Evolutionary conservation across 2,113 vertebrate species (phyloP), one percentile per base, ranked within the genome.

Genomic region (Phylloscopus trochiloides): DNA sequence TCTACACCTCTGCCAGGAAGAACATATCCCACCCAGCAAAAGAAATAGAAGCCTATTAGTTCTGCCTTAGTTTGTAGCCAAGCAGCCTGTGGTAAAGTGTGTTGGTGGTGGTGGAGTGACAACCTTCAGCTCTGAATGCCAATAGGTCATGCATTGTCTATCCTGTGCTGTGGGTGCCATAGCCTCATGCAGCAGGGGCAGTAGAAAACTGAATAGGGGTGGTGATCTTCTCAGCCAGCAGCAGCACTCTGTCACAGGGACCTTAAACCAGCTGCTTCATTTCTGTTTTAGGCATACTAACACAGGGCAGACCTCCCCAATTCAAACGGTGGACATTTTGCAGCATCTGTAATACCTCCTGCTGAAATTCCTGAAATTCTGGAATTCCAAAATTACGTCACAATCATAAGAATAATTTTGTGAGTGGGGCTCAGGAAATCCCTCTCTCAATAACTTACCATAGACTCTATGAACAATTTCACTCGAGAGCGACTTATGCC

Each of bases 281-380:
- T 62, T 82, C 61, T 65, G 8, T 2, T 76, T 45, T 48, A 61
- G 47, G 51, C 28, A 40, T 40, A 40, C n/a, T 54, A 67, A 43
- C 16, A 51, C 42, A 67, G 29, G 0, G 6, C 14, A 77, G 38
- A 42, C 25, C 25, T 68, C 67, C 54, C 1, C 0, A 50, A 68
- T 40, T 45, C n/a, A 77, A 90, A 67, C 24, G 0, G 54, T 45
- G 17, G 10, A 10, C 7, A 14, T 14, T 87, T 78, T 67, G 31
- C 31, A 82, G 40, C 32, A 25, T 40, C 34, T 86, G 34, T 51
- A 71, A 50, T 14, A 82, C 3, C 28, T 21, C n/a, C 25, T 66
- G 18, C 28, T 61, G n/a, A 43, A 47, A 48, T 59, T 67, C 68
- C 55, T 54, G 6, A 3, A 66, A 63, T 66, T 86, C 43, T 81